A percentile compares a stretch with the other conserved stretches of the same genome.
These are phyloP conservation scores for Pongo pygmaeus DNA, from an alignment of 2,113 vertebrate genomes.

Conservation along the genomic window DNA sequence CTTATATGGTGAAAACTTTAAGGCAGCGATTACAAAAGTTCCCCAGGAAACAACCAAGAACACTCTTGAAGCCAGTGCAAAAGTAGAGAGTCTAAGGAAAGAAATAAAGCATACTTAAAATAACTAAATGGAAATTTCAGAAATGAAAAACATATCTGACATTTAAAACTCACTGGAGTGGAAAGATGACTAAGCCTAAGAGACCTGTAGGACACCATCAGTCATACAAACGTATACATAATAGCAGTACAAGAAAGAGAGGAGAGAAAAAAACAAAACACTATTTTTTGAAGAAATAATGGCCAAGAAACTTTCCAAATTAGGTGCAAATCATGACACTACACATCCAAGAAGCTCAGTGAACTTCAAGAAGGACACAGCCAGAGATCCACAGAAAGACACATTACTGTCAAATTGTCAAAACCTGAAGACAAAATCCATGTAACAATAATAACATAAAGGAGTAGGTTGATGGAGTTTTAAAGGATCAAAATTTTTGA, in stretches of 20 bases:
- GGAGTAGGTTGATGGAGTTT: not conserved
- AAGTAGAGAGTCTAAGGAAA: not conserved
- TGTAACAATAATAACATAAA: not conserved
- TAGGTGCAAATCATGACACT: not conserved
- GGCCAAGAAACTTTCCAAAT: not conserved
- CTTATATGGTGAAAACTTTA: not conserved
- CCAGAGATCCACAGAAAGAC: not conserved
- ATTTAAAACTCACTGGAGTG: not conserved
- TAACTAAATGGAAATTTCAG: not conserved
- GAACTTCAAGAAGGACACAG: not conserved
- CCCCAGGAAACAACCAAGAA: not conserved
- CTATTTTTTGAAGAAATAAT: not conserved
- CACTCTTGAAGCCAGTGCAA: not conserved
- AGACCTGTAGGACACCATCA: not conserved
- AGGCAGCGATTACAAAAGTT: not conserved
- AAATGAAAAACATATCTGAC: not conserved
- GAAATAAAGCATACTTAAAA: not conserved
- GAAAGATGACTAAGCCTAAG: not conserved
- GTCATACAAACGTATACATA: not conserved
- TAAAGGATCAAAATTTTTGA: not conserved
- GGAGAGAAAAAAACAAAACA: not conserved
- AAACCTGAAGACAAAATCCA: not conserved
- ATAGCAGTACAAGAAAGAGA: not conserved
- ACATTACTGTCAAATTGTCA: not conserved
- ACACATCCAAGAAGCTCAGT: not conserved